Evolutionary conservation across 2,797 vertebrate species (phyloP).

Genomic region (Pangasius larnaudii): DNA sequence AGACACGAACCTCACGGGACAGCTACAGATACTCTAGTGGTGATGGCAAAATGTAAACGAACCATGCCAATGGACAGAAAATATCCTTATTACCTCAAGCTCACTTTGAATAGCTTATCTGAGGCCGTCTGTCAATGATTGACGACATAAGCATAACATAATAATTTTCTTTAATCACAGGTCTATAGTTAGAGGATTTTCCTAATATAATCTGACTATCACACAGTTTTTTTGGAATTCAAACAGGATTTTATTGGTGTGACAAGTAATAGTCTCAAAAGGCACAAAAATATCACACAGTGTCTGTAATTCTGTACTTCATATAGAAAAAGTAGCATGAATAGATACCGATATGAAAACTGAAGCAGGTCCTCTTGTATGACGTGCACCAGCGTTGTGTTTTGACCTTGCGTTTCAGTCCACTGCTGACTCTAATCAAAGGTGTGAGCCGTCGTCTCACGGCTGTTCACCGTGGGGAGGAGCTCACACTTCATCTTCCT

Average conservation of each 20-base stretch:
- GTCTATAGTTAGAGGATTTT: background rate
- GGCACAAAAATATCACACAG: background rate
- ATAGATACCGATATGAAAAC: background rate
- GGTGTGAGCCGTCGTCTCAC: conserved; percentile 48
- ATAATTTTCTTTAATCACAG: background rate
- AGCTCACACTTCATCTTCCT: conserved; percentile 39
- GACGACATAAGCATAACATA: background rate
- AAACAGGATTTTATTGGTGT: background rate
- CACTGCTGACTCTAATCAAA: conserved; percentile 53
- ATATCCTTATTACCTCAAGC: too few species aligned
- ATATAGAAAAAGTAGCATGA: background rate
- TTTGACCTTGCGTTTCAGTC: conserved; percentile 50
- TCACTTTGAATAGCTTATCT: background rate
- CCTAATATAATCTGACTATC: background rate
- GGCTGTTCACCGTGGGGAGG: conserved; percentile 39
- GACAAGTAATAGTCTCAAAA: background rate
- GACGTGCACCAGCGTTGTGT: background rate
- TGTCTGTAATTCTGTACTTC: background rate
- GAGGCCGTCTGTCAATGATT: background rate
- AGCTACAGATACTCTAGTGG: background rate
- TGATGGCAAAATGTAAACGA: background rate
- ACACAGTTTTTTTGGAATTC: background rate
- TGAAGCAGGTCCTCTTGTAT: background rate
- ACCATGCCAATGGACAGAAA: background rate
- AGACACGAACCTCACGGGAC: background rate